Conservation (phyloP, 2,797 vertebrate species). For the Eulemur coronatus region DNA sequence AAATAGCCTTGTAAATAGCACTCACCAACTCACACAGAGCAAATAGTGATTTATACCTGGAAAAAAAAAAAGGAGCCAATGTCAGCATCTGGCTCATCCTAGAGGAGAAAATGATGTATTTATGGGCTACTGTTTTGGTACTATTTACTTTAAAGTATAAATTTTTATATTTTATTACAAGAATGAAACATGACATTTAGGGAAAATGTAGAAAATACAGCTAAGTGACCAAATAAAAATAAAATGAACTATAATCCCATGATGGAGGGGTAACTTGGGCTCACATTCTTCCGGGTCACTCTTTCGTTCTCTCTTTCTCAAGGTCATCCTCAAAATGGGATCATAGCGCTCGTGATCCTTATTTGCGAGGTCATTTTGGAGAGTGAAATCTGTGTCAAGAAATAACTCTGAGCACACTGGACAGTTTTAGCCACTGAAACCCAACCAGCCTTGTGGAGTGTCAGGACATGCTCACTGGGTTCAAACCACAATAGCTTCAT, state of each 20-base stretch:
- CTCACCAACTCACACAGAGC: conserved; percentile 53
- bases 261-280: background rate
- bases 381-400: conserved; percentile 39
- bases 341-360: background rate
- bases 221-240: background rate
- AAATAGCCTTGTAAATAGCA: conserved; percentile 76
- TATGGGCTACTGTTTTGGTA: background rate
- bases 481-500: conserved; percentile 22
- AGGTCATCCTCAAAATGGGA: background rate
- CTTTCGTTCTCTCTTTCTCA: background rate
- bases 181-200: background rate
- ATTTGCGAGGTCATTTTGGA: background rate
- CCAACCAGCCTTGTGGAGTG: background rate
- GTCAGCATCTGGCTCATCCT: background rate
- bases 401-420: conserved; percentile 25
- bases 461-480: background rate
- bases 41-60: conserved; percentile 71
- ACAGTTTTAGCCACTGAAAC: conserved; percentile 38
- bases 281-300: background rate
- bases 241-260: background rate
- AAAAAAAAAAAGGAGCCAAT: background rate
- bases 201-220: conserved; percentile 17
- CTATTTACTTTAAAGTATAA: conserved; percentile 32
- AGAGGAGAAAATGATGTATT: background rate
- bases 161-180: background rate